Evolutionary conservation across 2,888 invertebrate species (phyloP), one percentile per base, ranked within the genome.

Genomic region (Physocephala rufipes): DNA sequence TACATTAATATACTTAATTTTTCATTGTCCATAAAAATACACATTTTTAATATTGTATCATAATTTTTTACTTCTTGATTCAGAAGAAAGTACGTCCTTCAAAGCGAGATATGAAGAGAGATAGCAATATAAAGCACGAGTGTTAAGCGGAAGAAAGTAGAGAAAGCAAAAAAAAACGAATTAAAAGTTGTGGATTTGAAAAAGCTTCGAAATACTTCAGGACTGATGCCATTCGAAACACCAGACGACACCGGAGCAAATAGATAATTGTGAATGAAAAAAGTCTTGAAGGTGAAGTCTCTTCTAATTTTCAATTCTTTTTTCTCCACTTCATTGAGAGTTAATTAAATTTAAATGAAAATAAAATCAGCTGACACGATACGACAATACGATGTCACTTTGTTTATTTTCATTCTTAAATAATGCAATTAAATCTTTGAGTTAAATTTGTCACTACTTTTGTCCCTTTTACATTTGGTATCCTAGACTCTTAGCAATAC

Each of bases 361-460:
- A 67, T 26, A 12, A 51, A 53, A 21, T 49, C 62, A 28, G 28
- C 28, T 9, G 24, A 59, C 36, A 36, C 36, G 36, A 59, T 24
- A 26, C 21, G 45, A 55, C 24, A 45, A 67, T 26, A 67, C 67
- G 67, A 26, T 45, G 67, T 55, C 67, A 67, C 64, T 49, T 49
- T 26, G 49, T 47, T 49, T 64, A 64, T 64, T 64, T 64, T 49
- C 45, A 58, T 67, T 55, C 67, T 55, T 67, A 67, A 67, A 67
- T 67, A 67, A 67, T 55, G 67, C 67, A 67, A 67, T 67, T 67
- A 67, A 67, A 67, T 55, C 58, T 67, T 24, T 13, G 58, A 58
- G 28, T 58, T 58, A 26, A 58, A 26, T 28, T 58, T 19, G 36
- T 9, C 36, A 9, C 36, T 36, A 36, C 36, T 36, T 36, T 36